A percentile compares a stretch with the other conserved stretches of the same genome.
These are phyloP conservation scores for Epinotia bilunana DNA, from an alignment of 2,888 invertebrate species.

Conservation along the genomic window DNA sequence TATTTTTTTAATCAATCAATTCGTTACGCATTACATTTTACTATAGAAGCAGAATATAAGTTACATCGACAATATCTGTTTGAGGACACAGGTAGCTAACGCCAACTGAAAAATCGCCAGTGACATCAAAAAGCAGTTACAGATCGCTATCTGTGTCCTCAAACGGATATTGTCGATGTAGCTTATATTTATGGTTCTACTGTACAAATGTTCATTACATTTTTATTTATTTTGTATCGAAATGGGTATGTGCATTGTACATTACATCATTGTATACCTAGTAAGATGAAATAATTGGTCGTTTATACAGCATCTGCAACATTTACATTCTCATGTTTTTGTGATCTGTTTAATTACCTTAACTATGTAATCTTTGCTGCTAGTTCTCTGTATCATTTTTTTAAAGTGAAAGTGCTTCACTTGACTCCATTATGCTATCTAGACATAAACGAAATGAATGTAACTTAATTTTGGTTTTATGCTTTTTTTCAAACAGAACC, in stretches of 20 bases:
- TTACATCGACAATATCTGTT: too few species aligned
- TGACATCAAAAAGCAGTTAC: too few species aligned
- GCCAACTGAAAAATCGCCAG: too few species aligned
- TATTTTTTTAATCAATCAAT: background rate
- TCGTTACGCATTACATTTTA: background rate
- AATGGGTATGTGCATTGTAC: background rate
- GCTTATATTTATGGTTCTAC: too few species aligned
- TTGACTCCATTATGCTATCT: background rate
- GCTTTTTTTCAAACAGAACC: constrained; percentile 52
- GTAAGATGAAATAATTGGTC: constrained; percentile 18
- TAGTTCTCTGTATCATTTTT: background rate
- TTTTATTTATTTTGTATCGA: background rate
- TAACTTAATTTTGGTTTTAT: background rate
- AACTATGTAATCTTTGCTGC: constrained; percentile 15
- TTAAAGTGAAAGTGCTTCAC: constrained; percentile 10
- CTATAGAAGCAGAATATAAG: background rate
- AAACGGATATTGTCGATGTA: too few species aligned
- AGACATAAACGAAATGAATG: background rate
- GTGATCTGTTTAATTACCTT: constrained; percentile 9
- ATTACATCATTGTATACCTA: constrained; percentile 2
- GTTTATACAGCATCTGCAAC: background rate
- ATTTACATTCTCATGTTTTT: constrained; percentile 22
- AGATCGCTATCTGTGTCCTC: too few species aligned
- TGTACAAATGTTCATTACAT: background rate
- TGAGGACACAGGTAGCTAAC: too few species aligned